Evolutionary conservation across 2,113 vertebrate genomes (phyloP).

Genomic region (Podiceps cristatus): DNA sequence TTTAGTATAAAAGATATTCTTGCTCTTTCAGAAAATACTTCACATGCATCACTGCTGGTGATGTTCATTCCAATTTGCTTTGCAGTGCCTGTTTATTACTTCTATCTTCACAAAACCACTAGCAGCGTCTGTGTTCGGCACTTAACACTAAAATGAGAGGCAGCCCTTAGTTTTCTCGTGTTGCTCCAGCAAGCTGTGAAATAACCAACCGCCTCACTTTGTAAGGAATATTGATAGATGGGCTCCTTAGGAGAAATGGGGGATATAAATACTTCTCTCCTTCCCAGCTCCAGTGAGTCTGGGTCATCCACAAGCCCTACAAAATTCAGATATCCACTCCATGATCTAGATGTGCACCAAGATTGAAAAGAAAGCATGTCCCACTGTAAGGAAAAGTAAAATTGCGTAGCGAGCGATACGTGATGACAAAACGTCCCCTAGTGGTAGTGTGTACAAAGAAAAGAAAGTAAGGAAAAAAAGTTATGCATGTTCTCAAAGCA

Average conservation of each 20-base stretch:
- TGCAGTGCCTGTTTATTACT: background rate
- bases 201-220: conserved; percentile 12
- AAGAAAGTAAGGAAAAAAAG: background rate
- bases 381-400: background rate
- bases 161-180: background rate
- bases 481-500: rapidly evolving
- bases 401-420: background rate
- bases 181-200: conserved; percentile 54
- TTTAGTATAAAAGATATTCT: background rate
- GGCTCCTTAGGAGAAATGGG: background rate
- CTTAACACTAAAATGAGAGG: background rate
- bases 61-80: background rate
- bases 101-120: background rate
- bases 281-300: background rate
- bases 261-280: background rate
- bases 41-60: background rate
- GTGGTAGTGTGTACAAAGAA: background rate
- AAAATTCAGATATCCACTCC: background rate
- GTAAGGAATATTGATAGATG: background rate
- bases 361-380: background rate
- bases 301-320: background rate
- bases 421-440: conserved; percentile 54
- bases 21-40: background rate
- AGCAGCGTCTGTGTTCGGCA: background rate
- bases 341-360: background rate